Evolutionary conservation across 2,113 vertebrate species (phyloP), one percentile per base, ranked within the genome.

Genomic region (Natator depressus): DNA sequence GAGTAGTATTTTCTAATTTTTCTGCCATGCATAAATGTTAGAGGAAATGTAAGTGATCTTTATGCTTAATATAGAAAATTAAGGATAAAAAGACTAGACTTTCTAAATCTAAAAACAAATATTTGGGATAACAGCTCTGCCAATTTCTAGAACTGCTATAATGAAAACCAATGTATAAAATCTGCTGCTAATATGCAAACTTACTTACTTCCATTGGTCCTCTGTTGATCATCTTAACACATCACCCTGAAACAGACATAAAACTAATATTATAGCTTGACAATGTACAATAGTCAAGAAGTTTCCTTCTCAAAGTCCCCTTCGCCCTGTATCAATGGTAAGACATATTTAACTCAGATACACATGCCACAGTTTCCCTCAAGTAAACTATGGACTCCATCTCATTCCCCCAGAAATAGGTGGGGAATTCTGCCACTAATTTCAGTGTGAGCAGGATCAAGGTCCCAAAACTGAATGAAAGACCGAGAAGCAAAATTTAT

Each of bases 161-260:
- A 75, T 2, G 27, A 57, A 79, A 42, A 90, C 53, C 87, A 4
- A 13, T 90, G 87, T 76, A 90, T 92, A 91, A 82, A 10, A 76
- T 93, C 93, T 94, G 42, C 51, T 29, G 90, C 57, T 54, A 76
- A 11, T 59, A 91, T 46, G 16, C 85, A 94, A 96, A 87, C 93
- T 89, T 55, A n/a, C 69, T 65, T 54, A 13, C 29, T 85, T 87
- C 20, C 14, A 76, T 90, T 85, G n/a, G 72, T 96, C 54, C 59
- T 93, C 91, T 89, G 84, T 46, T 88, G 87, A 76, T 89, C 90
- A 90, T 83, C 72, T 75, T 46, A 93, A 94, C 83, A 90, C 5
- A 82, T 78, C 92, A 65, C 80, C 59, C 93, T 95, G 76, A 93
- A 95, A 91, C n/a, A 29, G 51, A 31, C 35, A 94, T n/a, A 87